phyloP scores from a whole-genome alignment of 2,113 vertebrate genomes.

The Xiphophorus maculatus region DNA sequence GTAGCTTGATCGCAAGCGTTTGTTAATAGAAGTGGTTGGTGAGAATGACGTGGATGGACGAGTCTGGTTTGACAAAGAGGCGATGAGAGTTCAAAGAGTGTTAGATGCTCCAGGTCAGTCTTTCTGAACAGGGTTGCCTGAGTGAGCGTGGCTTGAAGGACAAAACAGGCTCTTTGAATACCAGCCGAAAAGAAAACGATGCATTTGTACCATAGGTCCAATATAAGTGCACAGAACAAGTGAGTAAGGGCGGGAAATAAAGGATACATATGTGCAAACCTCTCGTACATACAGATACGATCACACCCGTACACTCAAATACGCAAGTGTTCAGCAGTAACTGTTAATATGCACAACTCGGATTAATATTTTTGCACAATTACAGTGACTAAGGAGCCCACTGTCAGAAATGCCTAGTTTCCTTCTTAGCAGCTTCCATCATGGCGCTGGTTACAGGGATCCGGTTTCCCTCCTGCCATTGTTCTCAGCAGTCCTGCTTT shows the following conservation, averaged over 20 bases:
- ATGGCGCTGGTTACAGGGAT: constrained; percentile 31
- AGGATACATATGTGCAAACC: constrained; percentile 63
- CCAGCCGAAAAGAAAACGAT: constrained; percentile 50
- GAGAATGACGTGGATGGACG: constrained; percentile 15
- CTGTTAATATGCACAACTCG: constrained; percentile 75
- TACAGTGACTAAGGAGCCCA: constrained; percentile 68
- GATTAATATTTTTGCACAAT: constrained; percentile 74
- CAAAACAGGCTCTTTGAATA: constrained; percentile 43
- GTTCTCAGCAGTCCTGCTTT: constrained; percentile 41
- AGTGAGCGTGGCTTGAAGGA: constrained; percentile 34
- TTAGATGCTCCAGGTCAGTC: constrained; percentile 32
- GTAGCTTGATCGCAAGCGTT: constrained; percentile 35
- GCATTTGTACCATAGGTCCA: constrained; percentile 70
- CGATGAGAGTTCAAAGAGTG: constrained; percentile 10
- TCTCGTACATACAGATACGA: constrained; percentile 49
- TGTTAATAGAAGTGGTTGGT: constrained; percentile 39
- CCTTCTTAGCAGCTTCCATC: constrained; percentile 27
- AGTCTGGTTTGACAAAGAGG: constrained; percentile 28
- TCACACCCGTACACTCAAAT: constrained; percentile 50
- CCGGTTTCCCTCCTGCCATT: constrained; percentile 18
- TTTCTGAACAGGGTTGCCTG: constrained; percentile 25
- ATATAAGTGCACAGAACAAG: constrained; percentile 76
- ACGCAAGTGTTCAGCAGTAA: constrained; percentile 66
- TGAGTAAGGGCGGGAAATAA: constrained; percentile 26
- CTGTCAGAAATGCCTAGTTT: constrained; percentile 32